Evolutionary conservation across 2,888 invertebrate genomes (phyloP).

Genomic region (Noctua janthe): DNA sequence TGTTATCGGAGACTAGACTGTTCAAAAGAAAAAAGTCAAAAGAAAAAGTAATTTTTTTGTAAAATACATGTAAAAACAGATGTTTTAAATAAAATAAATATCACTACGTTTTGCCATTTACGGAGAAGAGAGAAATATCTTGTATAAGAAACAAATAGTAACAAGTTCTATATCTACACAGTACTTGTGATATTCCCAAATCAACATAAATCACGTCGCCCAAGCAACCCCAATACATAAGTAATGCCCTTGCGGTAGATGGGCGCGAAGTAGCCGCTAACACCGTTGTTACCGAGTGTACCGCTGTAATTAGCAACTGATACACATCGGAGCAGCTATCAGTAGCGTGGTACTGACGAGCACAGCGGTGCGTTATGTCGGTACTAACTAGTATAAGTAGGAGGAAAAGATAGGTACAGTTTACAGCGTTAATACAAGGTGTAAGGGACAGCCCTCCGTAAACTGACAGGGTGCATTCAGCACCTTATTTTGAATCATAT

Average conservation of each 20-base stretch:
- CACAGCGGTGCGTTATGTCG: neutral
- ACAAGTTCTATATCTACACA: neutral
- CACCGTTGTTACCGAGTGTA: slow-evolving; percentile 29
- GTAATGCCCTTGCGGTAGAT: slow-evolving; percentile 16
- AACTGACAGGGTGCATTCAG: too few relatives aligned
- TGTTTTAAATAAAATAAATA: neutral
- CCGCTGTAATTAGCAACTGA: slow-evolving; percentile 46
- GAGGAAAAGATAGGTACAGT: neutral
- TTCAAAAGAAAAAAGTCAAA: neutral
- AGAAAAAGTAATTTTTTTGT: neutral
- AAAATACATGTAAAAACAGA: neutral
- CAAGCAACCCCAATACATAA: slow-evolving; percentile 28
- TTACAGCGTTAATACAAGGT: neutral
- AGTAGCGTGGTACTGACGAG: slow-evolving; percentile 32
- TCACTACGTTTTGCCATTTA: neutral
- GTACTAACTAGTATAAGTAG: neutral
- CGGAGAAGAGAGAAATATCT: too few relatives aligned
- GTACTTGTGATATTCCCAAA: neutral
- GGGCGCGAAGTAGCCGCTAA: slow-evolving; percentile 8
- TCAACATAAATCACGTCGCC: neutral
- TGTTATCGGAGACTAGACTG: neutral
- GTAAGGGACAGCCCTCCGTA: too few relatives aligned
- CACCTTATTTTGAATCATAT: too few relatives aligned
- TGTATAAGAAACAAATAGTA: neutral
- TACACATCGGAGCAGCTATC: slow-evolving; percentile 32